A percentile compares a stretch with the other conserved stretches of the same genome.
phyloP scores from a whole-genome alignment of 2,113 vertebrate species.

The Ptilorrhoa leucosticta region DNA sequence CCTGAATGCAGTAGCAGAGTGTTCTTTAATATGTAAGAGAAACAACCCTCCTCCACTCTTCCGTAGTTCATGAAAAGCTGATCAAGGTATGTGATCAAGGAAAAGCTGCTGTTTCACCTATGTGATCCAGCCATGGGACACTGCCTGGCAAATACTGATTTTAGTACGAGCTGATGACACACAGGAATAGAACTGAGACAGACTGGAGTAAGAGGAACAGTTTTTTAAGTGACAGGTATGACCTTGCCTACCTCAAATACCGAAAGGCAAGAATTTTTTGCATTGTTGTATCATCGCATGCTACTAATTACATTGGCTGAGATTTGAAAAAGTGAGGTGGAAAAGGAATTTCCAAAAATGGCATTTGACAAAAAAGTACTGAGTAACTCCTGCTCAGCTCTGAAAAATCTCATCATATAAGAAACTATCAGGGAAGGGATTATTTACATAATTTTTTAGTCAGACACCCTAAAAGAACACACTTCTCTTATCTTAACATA shows the following conservation, averaged over 20 bases:
- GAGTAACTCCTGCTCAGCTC: neutral
- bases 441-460: neutral
- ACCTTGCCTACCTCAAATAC: neutral
- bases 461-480: neutral
- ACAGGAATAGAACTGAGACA: neutral
- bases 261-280: neutral
- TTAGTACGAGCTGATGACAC: neutral
- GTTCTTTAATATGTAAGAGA: neutral
- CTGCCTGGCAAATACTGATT: neutral
- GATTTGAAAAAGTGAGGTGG: neutral
- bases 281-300: neutral
- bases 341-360: neutral
- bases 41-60: neutral
- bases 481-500: neutral
- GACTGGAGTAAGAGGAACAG: accelerated
- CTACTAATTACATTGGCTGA: too few species aligned
- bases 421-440: neutral
- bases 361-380: neutral
- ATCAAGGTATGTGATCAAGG: neutral
- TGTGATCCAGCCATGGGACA: neutral
- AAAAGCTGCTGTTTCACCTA: neutral
- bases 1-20: neutral
- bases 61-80: neutral
- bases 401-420: neutral
- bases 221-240: neutral